phyloP scores from a whole-genome alignment of 2,113 vertebrate species.

The Theropithecus gelada region DNA sequence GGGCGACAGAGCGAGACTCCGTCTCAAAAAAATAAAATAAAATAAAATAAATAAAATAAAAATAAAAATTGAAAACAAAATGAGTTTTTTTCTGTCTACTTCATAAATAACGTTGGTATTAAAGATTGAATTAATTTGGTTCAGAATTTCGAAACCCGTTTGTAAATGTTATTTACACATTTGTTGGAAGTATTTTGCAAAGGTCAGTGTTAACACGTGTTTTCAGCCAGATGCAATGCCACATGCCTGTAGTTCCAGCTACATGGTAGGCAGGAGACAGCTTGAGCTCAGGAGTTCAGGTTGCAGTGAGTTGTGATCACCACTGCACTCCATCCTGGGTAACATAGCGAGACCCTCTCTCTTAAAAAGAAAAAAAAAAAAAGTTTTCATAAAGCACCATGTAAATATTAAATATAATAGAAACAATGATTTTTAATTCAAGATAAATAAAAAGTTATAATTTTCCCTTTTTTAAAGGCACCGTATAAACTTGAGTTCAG shows the following conservation, averaged over 20 bases:
- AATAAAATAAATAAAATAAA: not conserved
- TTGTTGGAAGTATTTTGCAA: constrained; percentile 3
- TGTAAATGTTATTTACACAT: not conserved
- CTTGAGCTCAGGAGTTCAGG: too few species aligned
- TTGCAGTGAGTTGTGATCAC: not conserved
- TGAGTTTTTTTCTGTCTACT: not conserved
- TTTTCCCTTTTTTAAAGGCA: constrained; percentile 87
- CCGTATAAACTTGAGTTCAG: constrained; percentile 97
- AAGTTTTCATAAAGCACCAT: not conserved
- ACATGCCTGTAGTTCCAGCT: not conserved
- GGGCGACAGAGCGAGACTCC: too few species aligned
- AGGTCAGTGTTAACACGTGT: not conserved
- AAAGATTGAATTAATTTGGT: not conserved
- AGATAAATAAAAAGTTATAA: not conserved
- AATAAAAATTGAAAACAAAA: not conserved
- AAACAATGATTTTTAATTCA: constrained; percentile 21
- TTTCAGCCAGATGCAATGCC: not conserved
- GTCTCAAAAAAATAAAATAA: not conserved
- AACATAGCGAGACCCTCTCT: not conserved
- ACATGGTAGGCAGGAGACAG: not conserved
- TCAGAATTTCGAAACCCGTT: not conserved
- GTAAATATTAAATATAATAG: not conserved
- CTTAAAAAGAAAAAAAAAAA: not conserved
- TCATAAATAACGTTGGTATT: not conserved
- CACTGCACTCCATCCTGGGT: not conserved